A percentile compares a stretch with the other conserved stretches of the same genome.
Evolutionary conservation across 1,140 invertebrate species (phyloP).

Genomic region (Thrips palmi): DNA sequence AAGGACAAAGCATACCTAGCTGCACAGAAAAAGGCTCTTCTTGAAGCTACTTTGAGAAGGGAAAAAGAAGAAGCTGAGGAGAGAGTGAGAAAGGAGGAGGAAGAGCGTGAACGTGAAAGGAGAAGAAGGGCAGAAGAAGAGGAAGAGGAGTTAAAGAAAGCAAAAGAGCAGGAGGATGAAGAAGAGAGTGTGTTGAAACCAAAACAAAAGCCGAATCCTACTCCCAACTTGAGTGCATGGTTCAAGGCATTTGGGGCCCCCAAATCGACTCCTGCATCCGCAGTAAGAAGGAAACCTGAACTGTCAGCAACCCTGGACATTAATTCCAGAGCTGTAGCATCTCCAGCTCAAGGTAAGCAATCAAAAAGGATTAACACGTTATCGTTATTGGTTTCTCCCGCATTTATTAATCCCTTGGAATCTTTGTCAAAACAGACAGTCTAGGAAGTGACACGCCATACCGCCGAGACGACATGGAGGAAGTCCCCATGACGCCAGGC

Average conservation of each 20-base stretch:
- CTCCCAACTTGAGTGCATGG: slow-evolving; percentile 75
- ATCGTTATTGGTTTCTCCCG: too few relatives aligned
- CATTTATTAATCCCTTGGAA: too few relatives aligned
- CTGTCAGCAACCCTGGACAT: too few relatives aligned
- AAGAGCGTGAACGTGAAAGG: slow-evolving; percentile 4
- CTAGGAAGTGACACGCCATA: background rate
- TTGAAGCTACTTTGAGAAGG: slow-evolving; percentile 4
- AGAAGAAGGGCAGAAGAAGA: slow-evolving; percentile 12
- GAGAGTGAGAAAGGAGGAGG: slow-evolving; percentile 1
- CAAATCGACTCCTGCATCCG: slow-evolving; percentile 25
- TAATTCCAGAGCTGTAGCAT: too few relatives aligned
- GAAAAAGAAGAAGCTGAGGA: slow-evolving; percentile 9
- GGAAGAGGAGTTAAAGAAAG: slow-evolving; percentile 15
- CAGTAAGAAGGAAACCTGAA: slow-evolving; percentile 22
- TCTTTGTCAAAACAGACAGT: too few relatives aligned
- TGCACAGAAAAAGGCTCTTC: slow-evolving; percentile 16
- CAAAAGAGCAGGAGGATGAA: slow-evolving; percentile 22
- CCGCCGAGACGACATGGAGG: background rate
- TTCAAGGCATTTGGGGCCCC: slow-evolving; percentile 77
- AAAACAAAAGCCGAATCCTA: slow-evolving; percentile 50
- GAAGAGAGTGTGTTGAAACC: slow-evolving; percentile 25
- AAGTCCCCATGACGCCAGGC: too few relatives aligned
- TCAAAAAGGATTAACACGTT: too few relatives aligned
- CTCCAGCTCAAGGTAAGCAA: slow-evolving; percentile 6
- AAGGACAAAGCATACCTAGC: slow-evolving; percentile 23